Evolutionary conservation across 2,797 vertebrate genomes (phyloP), one percentile per base, ranked within the genome.

Genomic region (Brotula barbata): DNA sequence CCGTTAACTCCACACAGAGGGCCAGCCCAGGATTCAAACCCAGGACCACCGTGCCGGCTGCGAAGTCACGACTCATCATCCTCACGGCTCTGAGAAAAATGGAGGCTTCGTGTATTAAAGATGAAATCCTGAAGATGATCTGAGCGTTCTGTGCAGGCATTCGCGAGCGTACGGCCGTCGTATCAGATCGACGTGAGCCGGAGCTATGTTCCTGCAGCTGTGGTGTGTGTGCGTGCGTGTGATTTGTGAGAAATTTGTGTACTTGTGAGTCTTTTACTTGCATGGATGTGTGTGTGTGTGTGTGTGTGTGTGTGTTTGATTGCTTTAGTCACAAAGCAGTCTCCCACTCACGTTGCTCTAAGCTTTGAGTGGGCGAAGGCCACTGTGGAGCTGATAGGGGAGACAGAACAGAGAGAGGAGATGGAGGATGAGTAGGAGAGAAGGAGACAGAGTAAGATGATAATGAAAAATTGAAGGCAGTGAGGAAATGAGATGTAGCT

Each of bases 311-410:
- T 55, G 50, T 17, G 46, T 44, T 79, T 86, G 86, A 83, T 85
- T 88, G 86, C 84, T 89, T 88, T 89, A 88, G 84, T 88, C 85
- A 84, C 78, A 87, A 83, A 76, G 78, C 76, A 72, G 81, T 85
- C 86, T 90, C 88, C 88, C 87, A 89, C 86, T 87, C 85, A 83
- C 83, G 83, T 85, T 82, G 87, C 88, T 90, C 78, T 84, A 82
- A 91, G 87, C 84, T 90, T 81, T 83, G 89, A 89, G 90, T 91
- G 88, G 89, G 89, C 78, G 87, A 87, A 87, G 87, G 89, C 89
- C 87, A 89, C 86, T 84, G 86, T 82, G 84, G 81, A 87, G 78
- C 87, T 87, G 87, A 88, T 88, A 83, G 86, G 78, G 84, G 80
- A 87, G 81, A 86, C 73, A 56, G 84, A 83, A 61, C 81, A 80